Evolutionary conservation across 2,797 vertebrate species (phyloP).

Genomic region (Miichthys miiuy): DNA sequence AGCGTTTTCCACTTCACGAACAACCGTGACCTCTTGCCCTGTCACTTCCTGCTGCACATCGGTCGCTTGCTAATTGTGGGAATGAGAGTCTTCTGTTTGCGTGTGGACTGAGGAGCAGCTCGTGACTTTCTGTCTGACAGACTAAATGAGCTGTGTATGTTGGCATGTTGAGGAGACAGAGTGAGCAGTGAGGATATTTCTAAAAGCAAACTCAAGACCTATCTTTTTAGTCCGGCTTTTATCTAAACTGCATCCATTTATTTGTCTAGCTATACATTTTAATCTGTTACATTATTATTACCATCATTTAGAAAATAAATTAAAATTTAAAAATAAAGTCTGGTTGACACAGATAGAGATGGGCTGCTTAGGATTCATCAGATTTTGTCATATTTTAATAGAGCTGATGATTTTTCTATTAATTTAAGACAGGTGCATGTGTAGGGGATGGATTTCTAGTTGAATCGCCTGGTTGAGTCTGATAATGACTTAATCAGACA

Average conservation of each 20-base stretch:
- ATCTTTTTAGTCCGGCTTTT: too few relatives aligned
- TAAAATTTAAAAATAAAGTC: too few relatives aligned
- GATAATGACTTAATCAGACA: slow-evolving; percentile 57
- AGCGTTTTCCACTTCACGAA: slow-evolving; percentile 39
- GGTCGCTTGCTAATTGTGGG: slow-evolving; percentile 4
- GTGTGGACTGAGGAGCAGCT: not conserved
- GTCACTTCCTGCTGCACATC: slow-evolving; percentile 20
- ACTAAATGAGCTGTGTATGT: slow-evolving; percentile 3
- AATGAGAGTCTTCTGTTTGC: slow-evolving; percentile 20
- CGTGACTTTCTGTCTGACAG: not conserved
- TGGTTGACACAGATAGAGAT: too few relatives aligned
- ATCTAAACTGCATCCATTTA: too few relatives aligned
- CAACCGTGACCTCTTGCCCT: slow-evolving; percentile 13
- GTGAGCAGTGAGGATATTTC: not conserved
- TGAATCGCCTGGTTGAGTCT: slow-evolving; percentile 46
- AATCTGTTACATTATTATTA: too few relatives aligned
- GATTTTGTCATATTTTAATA: slow-evolving; percentile 5
- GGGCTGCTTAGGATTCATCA: not conserved
- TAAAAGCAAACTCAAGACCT: too few relatives aligned
- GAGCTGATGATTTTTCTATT: not conserved
- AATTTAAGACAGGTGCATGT: not conserved
- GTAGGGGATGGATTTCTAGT: slow-evolving; percentile 40
- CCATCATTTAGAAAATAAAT: too few relatives aligned
- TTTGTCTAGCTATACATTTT: too few relatives aligned
- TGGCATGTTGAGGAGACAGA: not conserved